A percentile compares a stretch with the other conserved stretches of the same genome.
Conservation (phyloP, 35 echinoderm and acorn worm species). For the Apostichopus parvimensis region DNA sequence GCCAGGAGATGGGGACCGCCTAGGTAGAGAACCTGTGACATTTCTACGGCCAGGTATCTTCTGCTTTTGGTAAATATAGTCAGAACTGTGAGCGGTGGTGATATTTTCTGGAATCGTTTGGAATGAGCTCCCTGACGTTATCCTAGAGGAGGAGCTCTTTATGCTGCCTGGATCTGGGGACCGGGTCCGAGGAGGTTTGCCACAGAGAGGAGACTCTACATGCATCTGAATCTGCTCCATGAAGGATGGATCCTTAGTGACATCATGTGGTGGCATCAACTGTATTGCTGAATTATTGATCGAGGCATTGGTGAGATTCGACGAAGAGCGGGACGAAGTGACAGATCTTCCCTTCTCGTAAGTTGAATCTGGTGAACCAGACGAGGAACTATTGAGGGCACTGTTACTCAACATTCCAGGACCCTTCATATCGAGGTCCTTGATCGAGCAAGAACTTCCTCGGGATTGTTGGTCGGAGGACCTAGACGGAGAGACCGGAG, state of each 20-base stretch:
- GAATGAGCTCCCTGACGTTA: slow-evolving; percentile 86
- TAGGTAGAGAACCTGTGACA: slow-evolving; percentile 63
- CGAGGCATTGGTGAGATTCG: slow-evolving; percentile 89
- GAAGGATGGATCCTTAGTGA: slow-evolving; percentile 64
- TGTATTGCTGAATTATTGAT: slow-evolving; percentile 77
- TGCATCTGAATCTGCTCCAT: slow-evolving; percentile 92
- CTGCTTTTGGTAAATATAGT: slow-evolving; percentile 65
- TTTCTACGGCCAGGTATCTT: slow-evolving; percentile 49
- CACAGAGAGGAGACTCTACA: slow-evolving; percentile 52
- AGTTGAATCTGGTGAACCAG: slow-evolving; percentile 93
- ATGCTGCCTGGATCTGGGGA: slow-evolving; percentile 71
- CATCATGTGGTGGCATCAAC: slow-evolving; percentile 52
- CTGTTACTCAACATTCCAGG: slow-evolving; percentile 72
- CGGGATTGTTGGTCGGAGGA: slow-evolving; percentile 68
- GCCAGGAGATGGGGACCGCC: slow-evolving; percentile 79
- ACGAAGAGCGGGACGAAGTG: slow-evolving; percentile 89
- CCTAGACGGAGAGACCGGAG: slow-evolving; percentile 71
- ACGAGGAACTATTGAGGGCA: slow-evolving; percentile 83
- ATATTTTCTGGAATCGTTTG: slow-evolving; percentile 98
- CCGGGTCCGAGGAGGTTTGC: slow-evolving; percentile 45
- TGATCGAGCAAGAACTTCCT: slow-evolving; percentile 63
- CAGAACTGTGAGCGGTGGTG: slow-evolving; percentile 85
- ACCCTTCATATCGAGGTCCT: slow-evolving; percentile 57
- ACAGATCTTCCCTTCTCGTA: slow-evolving; percentile 88
- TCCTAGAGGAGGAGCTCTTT: slow-evolving; percentile 59